Evolutionary conservation across 2,888 invertebrate genomes (phyloP), one percentile per base, ranked within the genome.

Genomic region (Spicauda simplicius): DNA sequence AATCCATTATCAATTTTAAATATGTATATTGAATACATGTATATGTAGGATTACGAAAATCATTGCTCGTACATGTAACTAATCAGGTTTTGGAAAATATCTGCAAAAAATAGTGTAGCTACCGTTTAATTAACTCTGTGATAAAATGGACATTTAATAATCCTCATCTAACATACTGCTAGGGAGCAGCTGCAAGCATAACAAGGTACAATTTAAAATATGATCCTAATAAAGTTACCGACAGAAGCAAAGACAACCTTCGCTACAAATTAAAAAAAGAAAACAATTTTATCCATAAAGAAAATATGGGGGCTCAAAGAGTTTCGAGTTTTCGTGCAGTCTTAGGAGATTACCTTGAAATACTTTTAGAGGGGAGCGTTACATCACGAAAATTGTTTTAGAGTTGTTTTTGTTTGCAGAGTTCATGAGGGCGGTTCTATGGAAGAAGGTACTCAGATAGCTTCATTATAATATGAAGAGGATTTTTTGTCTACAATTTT

Each of bases 261-360:
- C 69, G 74, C 76, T 77, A 74, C 79, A 80, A 84, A 73, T 73
- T 72, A 71, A 70, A 70, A 72, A 69, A 71, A 71, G 70, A 84
- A 85, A 85, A 81, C 84, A 81, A 85, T 85, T 88, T 86, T 84
- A 80, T 81, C 80, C 84, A 82, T 83, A 87, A 88, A 87, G 83
- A 85, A 89, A 89, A 86, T 85, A 85, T 83, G 80, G 80, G 79
- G 81, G 81, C 84, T 89, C 85, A 85, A 88, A 85, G 83, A 86
- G 82, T 87, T 90, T 79, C 71, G 80, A 81, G 80, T 83, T 88
- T 87, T 87, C 78, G 81, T 85, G 85, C 86, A 87, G 88, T 89
- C 87, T 87, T 82, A 82, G 82, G 81, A 87, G 88, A 90, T 91
- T 90, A 90, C 86, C 81, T 82, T 83, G 80, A 84, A 88, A 87